Base-by-base conservation (phyloP, 1,140 invertebrate genomes). In the Vanessa tameamea region DNA sequence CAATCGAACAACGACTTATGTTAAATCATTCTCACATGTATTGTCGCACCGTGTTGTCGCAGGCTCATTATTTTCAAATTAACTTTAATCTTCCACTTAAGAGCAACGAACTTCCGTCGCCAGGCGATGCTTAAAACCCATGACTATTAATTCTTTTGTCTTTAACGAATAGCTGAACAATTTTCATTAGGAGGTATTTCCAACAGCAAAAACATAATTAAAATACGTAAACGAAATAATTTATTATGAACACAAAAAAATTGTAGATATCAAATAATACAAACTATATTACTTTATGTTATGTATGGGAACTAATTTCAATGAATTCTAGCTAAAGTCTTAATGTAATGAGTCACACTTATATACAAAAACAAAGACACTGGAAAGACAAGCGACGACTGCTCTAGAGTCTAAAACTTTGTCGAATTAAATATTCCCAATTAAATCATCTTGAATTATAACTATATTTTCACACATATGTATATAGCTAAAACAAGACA, bases 11-110 rank as follows among this genome's bases (percentile, higher is more conserved):
- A 8, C 37, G 48, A 51, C 12, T 14, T 51, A 51, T 57, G 37
- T 68, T 43, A 68, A 26, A 20, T 55, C 23, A 26, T 48, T 47
- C 55, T 23, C 16, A 14, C 26, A 20, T 43, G 13, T 20, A 20
- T 20, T 20, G 20, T 20, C 20, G 20, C 48, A 64, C 12, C 26
- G 37, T 73, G 67, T 73, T 57, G 65, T 77, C 65, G 61, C 78
- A 59, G 69, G 14, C 71, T 87, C 80, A 88, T 90, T 90, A 90
- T 87, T 85, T 85, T 82, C 75, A 87, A 88, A 90, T 90, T 88
- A 90, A 79, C 82, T 84, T 72, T 85, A 87, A 90, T 89, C 82
- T 84, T 65, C 82, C 79, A 87, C 81, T 88, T 83, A 85, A 81
- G 78, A 69, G 71, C 86, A 88, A 87, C 80, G 84, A 89, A 88